Percentiles rank a stretch among this genome's conserved stretches.
These are phyloP conservation scores for Hemicentrotus pulcherrimus DNA, from an alignment of 35 echinoderm and acorn worm genomes.

Conservation along the genomic window DNA sequence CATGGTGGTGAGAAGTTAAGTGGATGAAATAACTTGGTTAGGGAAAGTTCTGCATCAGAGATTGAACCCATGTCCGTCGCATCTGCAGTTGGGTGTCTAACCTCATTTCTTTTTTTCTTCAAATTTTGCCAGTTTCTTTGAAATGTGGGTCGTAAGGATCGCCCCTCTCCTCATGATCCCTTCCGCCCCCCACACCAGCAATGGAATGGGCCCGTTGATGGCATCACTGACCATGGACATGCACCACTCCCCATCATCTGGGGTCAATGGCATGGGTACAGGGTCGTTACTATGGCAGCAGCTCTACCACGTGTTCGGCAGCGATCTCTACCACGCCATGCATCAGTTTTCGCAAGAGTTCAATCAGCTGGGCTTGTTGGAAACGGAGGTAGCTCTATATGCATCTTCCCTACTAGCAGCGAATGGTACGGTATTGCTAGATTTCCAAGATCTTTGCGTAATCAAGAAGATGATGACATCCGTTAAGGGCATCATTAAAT, in stretches of 20 bases:
- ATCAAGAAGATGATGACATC: too few relatives aligned
- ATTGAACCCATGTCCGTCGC: too few relatives aligned
- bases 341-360: constrained; percentile 84
- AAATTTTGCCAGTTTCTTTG: constrained; percentile 72
- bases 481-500: too few relatives aligned
- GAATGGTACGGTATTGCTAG: constrained; percentile 56
- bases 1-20: too few relatives aligned
- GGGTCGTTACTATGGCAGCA: constrained; percentile 88
- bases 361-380: constrained; percentile 80
- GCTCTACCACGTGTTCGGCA: constrained; percentile 72
- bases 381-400: constrained; percentile 93
- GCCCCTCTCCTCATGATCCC: constrained; percentile 66
- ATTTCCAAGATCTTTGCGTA: too few relatives aligned
- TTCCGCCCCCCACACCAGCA: constrained; percentile 50
- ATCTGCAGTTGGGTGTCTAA: too few relatives aligned
- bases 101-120: too few relatives aligned
- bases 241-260: constrained; percentile 32
- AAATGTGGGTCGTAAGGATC: constrained; percentile 86
- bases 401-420: constrained; percentile 67
- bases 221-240: constrained; percentile 54
- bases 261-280: constrained; percentile 49
- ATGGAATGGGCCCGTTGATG: constrained; percentile 65
- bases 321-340: constrained; percentile 83
- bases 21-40: too few relatives aligned
- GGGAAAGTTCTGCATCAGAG: too few relatives aligned